Evolutionary conservation across 2,113 vertebrate species (phyloP).

Genomic region (Neogobius melanostomus): DNA sequence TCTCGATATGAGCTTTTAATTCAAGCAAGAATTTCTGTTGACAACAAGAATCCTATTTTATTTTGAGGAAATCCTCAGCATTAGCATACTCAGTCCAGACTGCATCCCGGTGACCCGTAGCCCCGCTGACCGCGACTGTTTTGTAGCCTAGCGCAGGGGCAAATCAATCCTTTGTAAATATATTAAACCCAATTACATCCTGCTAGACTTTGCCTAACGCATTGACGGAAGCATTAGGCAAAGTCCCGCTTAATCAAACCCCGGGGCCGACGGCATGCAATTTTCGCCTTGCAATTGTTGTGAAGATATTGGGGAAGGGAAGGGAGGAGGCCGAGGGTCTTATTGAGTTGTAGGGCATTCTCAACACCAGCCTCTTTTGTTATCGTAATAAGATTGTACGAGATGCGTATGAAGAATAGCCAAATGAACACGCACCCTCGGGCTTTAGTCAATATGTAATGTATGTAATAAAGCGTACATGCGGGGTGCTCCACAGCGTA

Average conservation of each 20-base stretch:
- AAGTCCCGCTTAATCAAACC: slow-evolving; percentile 70
- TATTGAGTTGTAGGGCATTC: slow-evolving; percentile 46
- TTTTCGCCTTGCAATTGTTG: slow-evolving; percentile 55
- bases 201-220: slow-evolving; percentile 73
- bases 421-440: neutral
- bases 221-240: slow-evolving; percentile 70
- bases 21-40: too few species aligned
- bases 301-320: slow-evolving; percentile 41
- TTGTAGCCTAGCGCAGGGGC: slow-evolving; percentile 53
- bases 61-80: too few species aligned
- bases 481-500: neutral
- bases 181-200: slow-evolving; percentile 75
- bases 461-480: neutral
- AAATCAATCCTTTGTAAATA: slow-evolving; percentile 75
- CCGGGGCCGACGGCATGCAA: slow-evolving; percentile 56
- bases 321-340: slow-evolving; percentile 8
- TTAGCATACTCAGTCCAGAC: slow-evolving; percentile 36
- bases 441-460: neutral
- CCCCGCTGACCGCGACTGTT: slow-evolving; percentile 39
- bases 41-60: too few species aligned
- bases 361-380: slow-evolving; percentile 27
- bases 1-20: too few species aligned
- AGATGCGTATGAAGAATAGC: slow-evolving; percentile 7
- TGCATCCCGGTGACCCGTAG: slow-evolving; percentile 45
- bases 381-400: slow-evolving; percentile 40